phyloP scores from a whole-genome alignment of 2,888 invertebrate genomes.

The Carabus problematicus region DNA sequence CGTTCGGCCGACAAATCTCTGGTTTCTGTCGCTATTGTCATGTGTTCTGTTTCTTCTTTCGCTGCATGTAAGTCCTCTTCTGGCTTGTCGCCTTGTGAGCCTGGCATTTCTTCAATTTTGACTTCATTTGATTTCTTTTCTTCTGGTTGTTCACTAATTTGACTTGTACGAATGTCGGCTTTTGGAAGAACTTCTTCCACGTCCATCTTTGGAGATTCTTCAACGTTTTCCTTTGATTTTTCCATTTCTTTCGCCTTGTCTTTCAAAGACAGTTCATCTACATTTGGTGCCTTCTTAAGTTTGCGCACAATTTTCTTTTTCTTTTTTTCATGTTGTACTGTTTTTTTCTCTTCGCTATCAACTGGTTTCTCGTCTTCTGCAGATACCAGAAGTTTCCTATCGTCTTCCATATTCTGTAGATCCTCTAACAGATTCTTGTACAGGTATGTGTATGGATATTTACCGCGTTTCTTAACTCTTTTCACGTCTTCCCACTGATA shows the following conservation, averaged over 20 bases:
- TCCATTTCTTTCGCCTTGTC: constrained; percentile 12
- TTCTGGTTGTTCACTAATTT: background rate
- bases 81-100: constrained; percentile 12
- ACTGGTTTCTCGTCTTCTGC: no score
- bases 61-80: constrained; percentile 1
- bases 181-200: constrained; percentile 8
- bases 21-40: constrained; percentile 19
- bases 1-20: constrained; percentile 28
- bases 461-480: constrained; percentile 73
- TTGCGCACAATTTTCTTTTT: constrained; percentile 14
- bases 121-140: constrained; percentile 25
- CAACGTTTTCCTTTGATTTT: constrained; percentile 4
- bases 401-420: constrained; percentile 29
- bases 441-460: constrained; percentile 83
- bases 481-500: constrained; percentile 84
- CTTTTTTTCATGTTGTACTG: constrained; percentile 11
- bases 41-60: constrained; percentile 7
- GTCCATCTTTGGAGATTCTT: constrained; percentile 18
- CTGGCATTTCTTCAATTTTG: constrained; percentile 7
- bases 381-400: constrained; percentile 3
- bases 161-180: background rate
- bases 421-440: constrained; percentile 67
- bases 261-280: constrained; percentile 8
- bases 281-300: constrained; percentile 23
- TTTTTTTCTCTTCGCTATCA: background rate